phyloP scores from a whole-genome alignment of 2,113 vertebrate genomes.

The Lophius piscatorius region DNA sequence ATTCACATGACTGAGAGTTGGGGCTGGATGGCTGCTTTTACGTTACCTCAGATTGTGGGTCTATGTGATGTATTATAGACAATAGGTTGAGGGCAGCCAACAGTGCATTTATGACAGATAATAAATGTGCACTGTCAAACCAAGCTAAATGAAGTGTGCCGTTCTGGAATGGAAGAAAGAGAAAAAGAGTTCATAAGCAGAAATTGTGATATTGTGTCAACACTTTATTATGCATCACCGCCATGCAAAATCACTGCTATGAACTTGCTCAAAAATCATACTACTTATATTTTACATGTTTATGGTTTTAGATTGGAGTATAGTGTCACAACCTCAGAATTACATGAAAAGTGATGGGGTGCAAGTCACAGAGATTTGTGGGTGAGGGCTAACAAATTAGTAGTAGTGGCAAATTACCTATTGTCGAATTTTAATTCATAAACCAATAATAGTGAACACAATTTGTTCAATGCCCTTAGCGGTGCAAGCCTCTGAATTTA shows the following conservation, averaged over 20 bases:
- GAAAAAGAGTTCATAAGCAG: constrained; percentile 59
- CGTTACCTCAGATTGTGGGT: constrained; percentile 54
- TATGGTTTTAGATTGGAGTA: constrained; percentile 69
- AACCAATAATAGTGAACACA: constrained; percentile 49
- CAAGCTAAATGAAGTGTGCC: constrained; percentile 65
- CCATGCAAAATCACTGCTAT: constrained; percentile 77
- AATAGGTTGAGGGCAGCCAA: constrained; percentile 68
- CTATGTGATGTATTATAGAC: constrained; percentile 70
- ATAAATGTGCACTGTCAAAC: constrained; percentile 70
- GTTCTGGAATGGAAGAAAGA: constrained; percentile 60
- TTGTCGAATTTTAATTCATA: constrained; percentile 38
- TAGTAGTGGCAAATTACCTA: constrained; percentile 30
- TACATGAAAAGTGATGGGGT: constrained; percentile 42
- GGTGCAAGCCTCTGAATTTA: constrained; percentile 42
- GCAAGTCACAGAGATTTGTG: constrained; percentile 31
- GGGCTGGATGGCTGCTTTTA: constrained; percentile 54
- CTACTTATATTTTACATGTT: constrained; percentile 74
- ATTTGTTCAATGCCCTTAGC: constrained; percentile 40
- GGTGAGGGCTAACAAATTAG: constrained; percentile 34
- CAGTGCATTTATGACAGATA: constrained; percentile 72
- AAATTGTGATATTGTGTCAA: constrained; percentile 70
- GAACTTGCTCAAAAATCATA: constrained; percentile 72
- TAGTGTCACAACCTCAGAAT: constrained; percentile 42
- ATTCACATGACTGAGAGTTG: constrained; percentile 49
- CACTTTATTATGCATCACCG: constrained; percentile 78